phyloP scores from a whole-genome alignment of 2,797 vertebrate species.

The Argentina silus region DNA sequence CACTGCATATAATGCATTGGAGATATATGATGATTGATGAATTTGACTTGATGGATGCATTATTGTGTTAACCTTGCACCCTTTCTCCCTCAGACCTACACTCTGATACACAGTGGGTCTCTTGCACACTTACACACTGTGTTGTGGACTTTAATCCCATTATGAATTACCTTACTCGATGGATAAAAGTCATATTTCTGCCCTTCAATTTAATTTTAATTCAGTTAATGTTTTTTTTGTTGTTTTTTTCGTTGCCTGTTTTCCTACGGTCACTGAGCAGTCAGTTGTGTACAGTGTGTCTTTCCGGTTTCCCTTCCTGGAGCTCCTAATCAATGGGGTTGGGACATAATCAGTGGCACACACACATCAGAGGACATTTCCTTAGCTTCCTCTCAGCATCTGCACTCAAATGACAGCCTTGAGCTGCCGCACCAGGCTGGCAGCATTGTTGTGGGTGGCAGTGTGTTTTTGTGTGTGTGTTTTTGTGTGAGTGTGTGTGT shows the following conservation, averaged over 20 bases:
- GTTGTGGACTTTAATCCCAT: neutral
- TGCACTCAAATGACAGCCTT: constrained; percentile 18
- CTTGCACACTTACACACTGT: neutral
- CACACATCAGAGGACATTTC: constrained; percentile 48
- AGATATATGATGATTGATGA: constrained; percentile 31
- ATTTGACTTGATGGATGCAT: constrained; percentile 42
- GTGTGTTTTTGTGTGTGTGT: neutral
- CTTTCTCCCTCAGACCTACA: neutral
- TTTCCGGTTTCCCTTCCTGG: constrained; percentile 1
- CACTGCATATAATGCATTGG: neutral
- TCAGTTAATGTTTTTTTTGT: neutral
- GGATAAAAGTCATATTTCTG: neutral
- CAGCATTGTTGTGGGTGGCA: constrained; percentile 45
- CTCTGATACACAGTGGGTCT: neutral
- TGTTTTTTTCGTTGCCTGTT: neutral
- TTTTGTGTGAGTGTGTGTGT: no score
- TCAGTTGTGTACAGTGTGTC: constrained; percentile 1
- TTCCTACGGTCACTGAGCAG: neutral
- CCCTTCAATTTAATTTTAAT: neutral
- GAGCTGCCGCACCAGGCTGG: neutral
- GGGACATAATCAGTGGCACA: constrained; percentile 43
- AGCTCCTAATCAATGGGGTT: neutral
- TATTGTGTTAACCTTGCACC: neutral
- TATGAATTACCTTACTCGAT: neutral
- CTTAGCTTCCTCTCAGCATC: constrained; percentile 50